These are phyloP conservation scores for Crocodylus rhombifer DNA, from an alignment of 2,797 vertebrate species.

Conservation along the genomic window DNA sequence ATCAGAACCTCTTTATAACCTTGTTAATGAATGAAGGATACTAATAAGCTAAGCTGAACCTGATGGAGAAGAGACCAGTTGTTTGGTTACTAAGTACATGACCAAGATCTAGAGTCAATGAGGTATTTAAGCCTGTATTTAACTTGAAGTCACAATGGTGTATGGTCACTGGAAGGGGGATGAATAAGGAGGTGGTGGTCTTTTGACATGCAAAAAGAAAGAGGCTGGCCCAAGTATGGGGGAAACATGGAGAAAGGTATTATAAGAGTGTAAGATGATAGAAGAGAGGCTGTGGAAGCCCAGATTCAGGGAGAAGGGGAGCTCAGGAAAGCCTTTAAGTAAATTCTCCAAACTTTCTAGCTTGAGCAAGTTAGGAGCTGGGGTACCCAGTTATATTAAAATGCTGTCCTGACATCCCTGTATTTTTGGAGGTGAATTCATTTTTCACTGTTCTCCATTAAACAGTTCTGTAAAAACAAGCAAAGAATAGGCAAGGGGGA, in stretches of 20 bases:
- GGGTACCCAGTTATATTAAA: background rate
- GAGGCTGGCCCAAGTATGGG: background rate
- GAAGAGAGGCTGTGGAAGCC: background rate
- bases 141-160: background rate
- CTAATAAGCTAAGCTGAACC: background rate
- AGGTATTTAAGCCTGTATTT: background rate
- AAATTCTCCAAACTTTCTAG: background rate
- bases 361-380: background rate
- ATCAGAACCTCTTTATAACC: background rate
- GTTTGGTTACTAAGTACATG: background rate
- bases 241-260: background rate
- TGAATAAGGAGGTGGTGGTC: background rate
- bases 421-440: background rate
- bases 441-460: background rate
- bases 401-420: background rate
- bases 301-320: background rate
- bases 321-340: background rate
- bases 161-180: accelerated
- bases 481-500: background rate
- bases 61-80: background rate
- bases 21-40: background rate
- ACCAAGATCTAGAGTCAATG: accelerated
- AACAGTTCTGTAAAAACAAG: background rate
- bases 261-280: background rate
- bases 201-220: background rate